phyloP scores from a whole-genome alignment of 2,113 vertebrate genomes.

The Vidua chalybeata region DNA sequence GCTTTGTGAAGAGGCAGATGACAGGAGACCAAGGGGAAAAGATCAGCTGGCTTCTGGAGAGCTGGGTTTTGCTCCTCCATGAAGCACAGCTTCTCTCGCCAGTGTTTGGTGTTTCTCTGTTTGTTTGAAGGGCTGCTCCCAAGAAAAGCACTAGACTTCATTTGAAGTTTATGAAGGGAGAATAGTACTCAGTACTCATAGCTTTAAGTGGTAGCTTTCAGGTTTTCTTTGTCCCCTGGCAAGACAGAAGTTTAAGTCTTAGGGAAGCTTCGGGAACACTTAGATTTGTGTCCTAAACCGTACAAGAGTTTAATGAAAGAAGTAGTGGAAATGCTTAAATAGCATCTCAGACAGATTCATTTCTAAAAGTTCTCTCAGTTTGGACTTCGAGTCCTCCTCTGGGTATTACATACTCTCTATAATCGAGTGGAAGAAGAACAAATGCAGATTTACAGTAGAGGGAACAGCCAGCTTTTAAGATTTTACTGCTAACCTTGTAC shows the following conservation, averaged over 20 bases:
- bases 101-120: not conserved
- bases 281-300: not conserved
- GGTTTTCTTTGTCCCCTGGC: not conserved
- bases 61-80: not conserved
- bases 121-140: not conserved
- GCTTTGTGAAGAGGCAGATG: not conserved
- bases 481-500: not conserved
- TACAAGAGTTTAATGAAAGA: not conserved
- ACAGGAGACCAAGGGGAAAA: not conserved
- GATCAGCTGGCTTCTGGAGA: not conserved
- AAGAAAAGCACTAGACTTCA: not conserved
- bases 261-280: not conserved
- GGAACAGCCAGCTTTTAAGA: not conserved
- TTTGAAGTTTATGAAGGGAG: not conserved
- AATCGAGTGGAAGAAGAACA: not conserved
- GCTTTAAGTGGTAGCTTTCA: not conserved
- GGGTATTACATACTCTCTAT: not conserved
- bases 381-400: not conserved
- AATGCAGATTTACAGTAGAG: not conserved
- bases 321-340: not conserved
- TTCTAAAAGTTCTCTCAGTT: not conserved
- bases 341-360: not conserved
- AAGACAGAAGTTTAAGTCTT: not conserved
- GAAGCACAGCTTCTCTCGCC: not conserved
- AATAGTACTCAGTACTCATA: not conserved